phyloP scores from a whole-genome alignment of 2,888 invertebrate species.

The Acrobasis repandana region DNA sequence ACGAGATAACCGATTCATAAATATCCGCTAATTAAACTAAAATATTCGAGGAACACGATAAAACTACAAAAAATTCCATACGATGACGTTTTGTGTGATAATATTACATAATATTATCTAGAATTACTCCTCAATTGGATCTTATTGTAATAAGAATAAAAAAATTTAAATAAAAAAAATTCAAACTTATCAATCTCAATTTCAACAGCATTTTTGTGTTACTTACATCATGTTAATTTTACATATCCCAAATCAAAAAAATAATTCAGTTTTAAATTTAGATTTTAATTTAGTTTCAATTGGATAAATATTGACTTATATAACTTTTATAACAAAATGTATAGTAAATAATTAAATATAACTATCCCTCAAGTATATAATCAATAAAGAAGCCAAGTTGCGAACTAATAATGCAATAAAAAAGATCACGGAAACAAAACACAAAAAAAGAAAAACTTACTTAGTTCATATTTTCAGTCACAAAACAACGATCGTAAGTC shows the following conservation, averaged over 20 bases:
- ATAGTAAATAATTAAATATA: too few relatives aligned
- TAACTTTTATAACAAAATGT: too few relatives aligned
- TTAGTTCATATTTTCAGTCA: constrained; percentile 7
- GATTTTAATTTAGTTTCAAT: too few relatives aligned
- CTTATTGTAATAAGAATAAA: background rate
- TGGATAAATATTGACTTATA: too few relatives aligned
- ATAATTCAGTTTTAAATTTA: too few relatives aligned
- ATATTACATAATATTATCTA: background rate
- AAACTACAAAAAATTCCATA: constrained; percentile 9
- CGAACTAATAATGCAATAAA: too few relatives aligned
- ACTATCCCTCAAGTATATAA: too few relatives aligned
- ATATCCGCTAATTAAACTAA: constrained; percentile 9
- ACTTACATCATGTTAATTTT: too few relatives aligned
- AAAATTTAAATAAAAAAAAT: background rate
- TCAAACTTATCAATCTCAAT: background rate
- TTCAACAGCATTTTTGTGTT: too few relatives aligned
- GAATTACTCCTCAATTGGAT: background rate
- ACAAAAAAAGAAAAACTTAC: background rate
- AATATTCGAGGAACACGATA: constrained; percentile 9
- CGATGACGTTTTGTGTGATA: background rate
- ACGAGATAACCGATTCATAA: constrained; percentile 4
- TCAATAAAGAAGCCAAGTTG: too few relatives aligned
- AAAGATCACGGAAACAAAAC: too few relatives aligned
- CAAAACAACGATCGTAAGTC: background rate
- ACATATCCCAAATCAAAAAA: too few relatives aligned